Evolutionary conservation across 2,888 invertebrate species (phyloP).

Genomic region (Cyclophora punctaria): DNA sequence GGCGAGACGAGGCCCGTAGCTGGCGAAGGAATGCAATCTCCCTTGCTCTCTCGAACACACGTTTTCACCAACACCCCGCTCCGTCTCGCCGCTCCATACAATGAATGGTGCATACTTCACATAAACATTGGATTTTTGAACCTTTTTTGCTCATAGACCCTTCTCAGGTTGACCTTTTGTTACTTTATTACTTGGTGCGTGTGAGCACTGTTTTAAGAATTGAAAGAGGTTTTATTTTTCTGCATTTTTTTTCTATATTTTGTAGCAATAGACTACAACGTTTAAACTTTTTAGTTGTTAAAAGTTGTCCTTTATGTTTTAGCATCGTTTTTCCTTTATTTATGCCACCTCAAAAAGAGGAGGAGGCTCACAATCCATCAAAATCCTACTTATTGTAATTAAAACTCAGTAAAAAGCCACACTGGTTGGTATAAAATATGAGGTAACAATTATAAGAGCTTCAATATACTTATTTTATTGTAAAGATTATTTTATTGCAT

Average conservation of each 20-base stretch:
- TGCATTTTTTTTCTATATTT: no score
- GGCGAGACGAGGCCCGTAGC: constrained; percentile 12
- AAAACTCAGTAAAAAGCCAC: constrained; percentile 6
- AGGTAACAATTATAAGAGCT: no score
- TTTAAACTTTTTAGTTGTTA: no score
- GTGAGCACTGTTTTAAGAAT: no score
- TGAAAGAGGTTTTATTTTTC: no score
- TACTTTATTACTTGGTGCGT: constrained; percentile 12
- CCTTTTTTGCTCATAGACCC: constrained; percentile 32
- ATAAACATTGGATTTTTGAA: constrained; percentile 28
- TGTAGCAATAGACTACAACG: no score
- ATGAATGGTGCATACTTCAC: constrained; percentile 61
- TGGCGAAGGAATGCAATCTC: constrained; percentile 61
- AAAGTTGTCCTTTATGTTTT: no score
- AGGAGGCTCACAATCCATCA: background rate
- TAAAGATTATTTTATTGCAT: constrained; percentile 9
- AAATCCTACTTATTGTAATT: constrained; percentile 8
- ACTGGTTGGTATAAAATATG: constrained; percentile 4
- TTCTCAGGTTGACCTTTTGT: constrained; percentile 31
- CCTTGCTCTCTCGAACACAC: constrained; percentile 58
- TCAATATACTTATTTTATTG: no score
- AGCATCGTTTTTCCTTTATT: no score
- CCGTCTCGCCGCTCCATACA: constrained; percentile 47
- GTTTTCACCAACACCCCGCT: constrained; percentile 51
- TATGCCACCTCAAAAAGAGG: no score